Percentiles rank a stretch among this genome's conserved stretches.
phyloP scores from a whole-genome alignment of 2,113 vertebrate genomes.

The Cynocephalus volans region DNA sequence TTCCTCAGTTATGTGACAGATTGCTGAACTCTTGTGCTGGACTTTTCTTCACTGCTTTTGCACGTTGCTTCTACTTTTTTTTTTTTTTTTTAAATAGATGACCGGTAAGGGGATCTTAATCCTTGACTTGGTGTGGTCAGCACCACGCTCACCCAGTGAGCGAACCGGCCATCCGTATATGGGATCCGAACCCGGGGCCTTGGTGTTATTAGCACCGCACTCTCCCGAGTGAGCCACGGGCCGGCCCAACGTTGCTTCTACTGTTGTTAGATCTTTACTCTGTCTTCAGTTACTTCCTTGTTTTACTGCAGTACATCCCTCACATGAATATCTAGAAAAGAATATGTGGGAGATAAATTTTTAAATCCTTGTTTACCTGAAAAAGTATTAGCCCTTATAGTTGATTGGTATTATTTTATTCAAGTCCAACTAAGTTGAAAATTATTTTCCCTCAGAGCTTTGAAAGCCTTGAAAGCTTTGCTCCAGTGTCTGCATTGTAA shows the following conservation, averaged over 20 bases:
- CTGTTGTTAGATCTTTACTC: not conserved
- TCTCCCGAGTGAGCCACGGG: no score
- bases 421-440: not conserved
- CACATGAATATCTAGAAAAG: not conserved
- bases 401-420: not conserved
- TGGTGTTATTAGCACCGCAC: no score
- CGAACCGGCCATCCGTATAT: no score
- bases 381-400: not conserved
- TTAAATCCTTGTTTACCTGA: not conserved
- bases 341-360: not conserved
- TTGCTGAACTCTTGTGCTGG: not conserved
- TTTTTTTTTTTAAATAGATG: no score
- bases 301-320: not conserved
- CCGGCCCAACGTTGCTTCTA: no score
- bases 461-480: not conserved
- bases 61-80: no score
- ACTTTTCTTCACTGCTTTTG: not conserved
- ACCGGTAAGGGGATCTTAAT: no score
- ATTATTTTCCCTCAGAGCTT: not conserved
- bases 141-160: no score
- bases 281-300: not conserved
- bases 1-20: not conserved
- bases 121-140: no score
- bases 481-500: not conserved
- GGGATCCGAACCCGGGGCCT: no score